Evolutionary conservation across 2,113 vertebrate genomes (phyloP).

Genomic region (Microcebus ravelobensis): DNA sequence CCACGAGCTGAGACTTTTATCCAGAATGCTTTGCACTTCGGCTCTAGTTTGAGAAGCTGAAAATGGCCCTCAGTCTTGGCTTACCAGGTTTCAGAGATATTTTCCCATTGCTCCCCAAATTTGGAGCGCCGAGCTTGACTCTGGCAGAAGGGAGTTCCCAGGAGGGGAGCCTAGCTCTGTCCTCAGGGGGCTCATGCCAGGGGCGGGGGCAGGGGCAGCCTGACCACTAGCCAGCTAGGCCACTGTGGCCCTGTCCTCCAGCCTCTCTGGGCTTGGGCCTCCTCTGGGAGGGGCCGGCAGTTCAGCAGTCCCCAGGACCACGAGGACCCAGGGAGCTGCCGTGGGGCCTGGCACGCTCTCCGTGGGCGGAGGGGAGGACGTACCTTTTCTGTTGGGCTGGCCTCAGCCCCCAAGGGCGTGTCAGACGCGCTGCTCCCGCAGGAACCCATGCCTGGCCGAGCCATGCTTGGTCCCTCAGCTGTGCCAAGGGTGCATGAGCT

Average conservation of each 20-base stretch:
- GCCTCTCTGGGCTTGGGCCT: background rate
- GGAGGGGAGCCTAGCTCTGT: background rate
- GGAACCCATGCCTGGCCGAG: background rate
- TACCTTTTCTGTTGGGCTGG: background rate
- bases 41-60: background rate
- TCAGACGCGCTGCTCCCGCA: background rate
- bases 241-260: background rate
- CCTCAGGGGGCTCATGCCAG: background rate
- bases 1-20: background rate
- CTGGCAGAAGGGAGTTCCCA: background rate
- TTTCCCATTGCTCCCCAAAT: no score
- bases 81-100: background rate
- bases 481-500: background rate
- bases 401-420: background rate
- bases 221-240: background rate
- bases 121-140: background rate
- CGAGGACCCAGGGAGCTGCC: background rate
- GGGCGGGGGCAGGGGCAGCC: background rate
- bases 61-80: background rate
- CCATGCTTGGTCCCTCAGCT: background rate
- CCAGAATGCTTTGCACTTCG: background rate
- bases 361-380: background rate
- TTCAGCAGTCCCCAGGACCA: background rate
- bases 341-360: background rate
- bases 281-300: background rate